Base-by-base conservation (phyloP, 2,797 vertebrate genomes). In the Xerus rutilus region DNA sequence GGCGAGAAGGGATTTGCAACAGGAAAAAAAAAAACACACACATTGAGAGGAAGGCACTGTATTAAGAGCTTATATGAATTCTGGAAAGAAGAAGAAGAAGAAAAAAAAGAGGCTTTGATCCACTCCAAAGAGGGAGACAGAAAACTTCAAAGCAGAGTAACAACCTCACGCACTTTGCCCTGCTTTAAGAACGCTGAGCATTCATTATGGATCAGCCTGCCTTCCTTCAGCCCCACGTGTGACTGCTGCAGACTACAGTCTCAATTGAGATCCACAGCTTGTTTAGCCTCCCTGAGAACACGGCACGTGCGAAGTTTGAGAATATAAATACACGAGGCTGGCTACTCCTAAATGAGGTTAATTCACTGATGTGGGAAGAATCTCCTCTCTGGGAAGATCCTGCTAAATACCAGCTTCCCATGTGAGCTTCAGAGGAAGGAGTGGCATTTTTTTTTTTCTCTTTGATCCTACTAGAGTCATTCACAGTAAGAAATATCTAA, bases 141-240 rank as follows among this genome's bases (percentile, higher is more conserved):
- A 83, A 96, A 97, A 98, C 98, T 98, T 98, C 98, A 98, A 98
- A 99, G 98, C 97, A 89, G 47, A 98, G 97, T 74, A 88, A 97
- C 97, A 96, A 96, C 96, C 93, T 82, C 89, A 35, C 11, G 0
- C 62, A 93, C 96, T 98, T 97, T 96, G 65, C 85, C 96, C 93
- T 86, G 78, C 90, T 95, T 93, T 97, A 92, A 87, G 95, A 78
- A 82, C 91, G 97, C 76, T 21, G 74, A 83, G 45, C 39, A 94
- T 98, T 94, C 93, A 97, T 98, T 97, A 97, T 91, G 98, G 97
- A 97, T 97, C 92, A 94, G 92, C 64, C 96, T 43, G 67, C 88
- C 94, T 79, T 89, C 52, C 89, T 94, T 39, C 59, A 62, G 83
- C 85, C 84, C 95, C 92, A 67, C 70, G 86, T 15, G 25, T 86